These are phyloP conservation scores for Halcyon senegalensis DNA, from an alignment of 2,113 vertebrate genomes.

Conservation along the genomic window DNA sequence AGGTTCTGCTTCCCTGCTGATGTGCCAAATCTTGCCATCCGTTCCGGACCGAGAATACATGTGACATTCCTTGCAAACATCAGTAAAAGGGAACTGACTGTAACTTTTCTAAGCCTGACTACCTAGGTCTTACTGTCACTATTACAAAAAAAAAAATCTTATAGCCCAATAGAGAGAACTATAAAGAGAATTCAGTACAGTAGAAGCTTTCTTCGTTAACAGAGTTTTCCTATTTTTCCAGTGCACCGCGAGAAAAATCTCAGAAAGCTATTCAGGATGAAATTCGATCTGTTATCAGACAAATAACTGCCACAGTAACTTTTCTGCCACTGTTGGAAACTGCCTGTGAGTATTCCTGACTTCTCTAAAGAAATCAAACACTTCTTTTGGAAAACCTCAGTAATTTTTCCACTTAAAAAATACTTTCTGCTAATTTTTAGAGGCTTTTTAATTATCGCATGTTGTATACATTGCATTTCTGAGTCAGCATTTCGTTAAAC, in stretches of 20 bases:
- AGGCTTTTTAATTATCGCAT: background rate
- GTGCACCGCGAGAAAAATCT: slow-evolving; percentile 89
- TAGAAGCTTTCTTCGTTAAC: background rate
- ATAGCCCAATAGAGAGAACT: background rate
- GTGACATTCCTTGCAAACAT: background rate
- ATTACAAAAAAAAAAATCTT: background rate
- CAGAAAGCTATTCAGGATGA: slow-evolving; percentile 95
- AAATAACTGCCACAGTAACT: slow-evolving; percentile 94
- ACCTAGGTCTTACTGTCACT: background rate
- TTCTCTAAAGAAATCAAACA: background rate
- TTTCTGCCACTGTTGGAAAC: slow-evolving; percentile 93
- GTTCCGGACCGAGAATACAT: background rate
- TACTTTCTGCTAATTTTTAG: background rate
- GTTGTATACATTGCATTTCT: background rate
- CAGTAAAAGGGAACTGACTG: background rate
- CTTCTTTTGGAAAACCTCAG: background rate
- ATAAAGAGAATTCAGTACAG: background rate
- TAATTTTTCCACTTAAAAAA: background rate
- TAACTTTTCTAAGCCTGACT: background rate
- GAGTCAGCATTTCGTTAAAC: background rate
- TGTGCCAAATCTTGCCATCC: background rate
- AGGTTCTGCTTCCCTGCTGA: background rate
- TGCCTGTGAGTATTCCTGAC: slow-evolving; percentile 83
- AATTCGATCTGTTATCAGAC: slow-evolving; percentile 94
- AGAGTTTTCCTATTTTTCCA: slow-evolving; percentile 54